Evolutionary conservation across 30 jellyfish, hydroid and myxozoan genomes (phyloP), one percentile per base, ranked within the genome.

Genomic region (Catostylus mosaicus): DNA sequence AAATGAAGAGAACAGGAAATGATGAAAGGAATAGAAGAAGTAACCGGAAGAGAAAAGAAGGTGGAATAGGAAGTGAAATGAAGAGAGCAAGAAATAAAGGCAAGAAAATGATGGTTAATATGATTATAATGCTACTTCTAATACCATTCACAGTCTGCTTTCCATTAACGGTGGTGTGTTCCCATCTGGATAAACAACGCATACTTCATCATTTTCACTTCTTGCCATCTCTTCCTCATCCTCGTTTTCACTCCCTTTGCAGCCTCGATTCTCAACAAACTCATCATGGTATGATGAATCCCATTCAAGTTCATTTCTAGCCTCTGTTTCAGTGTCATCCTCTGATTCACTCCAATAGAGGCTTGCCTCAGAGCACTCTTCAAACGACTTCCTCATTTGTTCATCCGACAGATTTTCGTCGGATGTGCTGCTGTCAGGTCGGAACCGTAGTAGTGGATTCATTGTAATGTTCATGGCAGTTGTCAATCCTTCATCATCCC

Each of bases 401-500:
- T 35, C 93, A 30, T 80, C 75, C 2, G 77, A 83, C 22, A 52
- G 57, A 61, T 64, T 52, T 43, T 35, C 79, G 11, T 59, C 95
- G 23, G 86, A 74, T 51, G 78, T 23, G 30, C 48, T 73, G 90
- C 84, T 75, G 45, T 86, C 96, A 45, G 77, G 84, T 18, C 96
- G 75, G 75, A 86, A 67, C 43, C 96, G 89, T 20, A 86, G 60
- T 35, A 86, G 37, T 0, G 96, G 96, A 71, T 86, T 86, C 81
- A 86, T 51, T 2, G 96, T 86, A 69, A 86, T 86, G 82, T 86
- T 86, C 56, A 86, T 56, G 8, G 96, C 60, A 10, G 79, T 82
- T 11, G 88, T 40, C 10, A 86, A 86, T 48, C 96, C 96, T 36
- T 86, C 96, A 51, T 86, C 89, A 72, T 86, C 96, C 96, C 96